A percentile compares a stretch with the other conserved stretches of the same genome.
Conservation (phyloP, 2,113 vertebrate species). For the Echinops telfairi region DNA sequence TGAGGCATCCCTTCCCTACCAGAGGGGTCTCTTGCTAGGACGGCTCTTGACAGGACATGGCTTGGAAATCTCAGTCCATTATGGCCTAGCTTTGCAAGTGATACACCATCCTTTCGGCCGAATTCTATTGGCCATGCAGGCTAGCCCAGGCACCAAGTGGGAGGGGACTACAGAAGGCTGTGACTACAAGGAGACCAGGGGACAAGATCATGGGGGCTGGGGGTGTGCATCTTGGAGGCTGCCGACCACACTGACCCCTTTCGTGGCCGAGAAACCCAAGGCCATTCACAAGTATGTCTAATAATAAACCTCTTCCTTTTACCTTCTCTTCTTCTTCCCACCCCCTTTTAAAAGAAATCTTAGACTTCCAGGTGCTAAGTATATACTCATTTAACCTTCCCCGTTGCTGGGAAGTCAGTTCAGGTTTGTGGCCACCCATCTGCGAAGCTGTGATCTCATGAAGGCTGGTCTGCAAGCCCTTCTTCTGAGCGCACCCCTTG, state of each 20-base stretch:
- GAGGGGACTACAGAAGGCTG: not conserved
- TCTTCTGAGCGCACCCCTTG: not conserved
- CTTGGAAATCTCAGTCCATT: not conserved
- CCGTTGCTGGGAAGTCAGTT: not conserved
- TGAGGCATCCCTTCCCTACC: not conserved
- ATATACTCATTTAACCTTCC: not conserved
- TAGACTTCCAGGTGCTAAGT: not conserved
- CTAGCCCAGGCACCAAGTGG: not conserved
- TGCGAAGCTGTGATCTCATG: not conserved
- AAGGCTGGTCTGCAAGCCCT: not conserved
- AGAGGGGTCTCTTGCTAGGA: not conserved
- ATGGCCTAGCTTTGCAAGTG: not conserved
- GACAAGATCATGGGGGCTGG: no score
- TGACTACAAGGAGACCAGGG: not conserved
- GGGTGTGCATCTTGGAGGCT: not conserved
- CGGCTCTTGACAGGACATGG: not conserved
- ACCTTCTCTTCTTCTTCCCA: no score
- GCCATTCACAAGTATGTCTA: not conserved
- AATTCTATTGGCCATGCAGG: not conserved
- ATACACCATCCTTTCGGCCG: not conserved
- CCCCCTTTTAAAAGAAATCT: no score
- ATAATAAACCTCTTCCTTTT: no score
- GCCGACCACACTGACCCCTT: not conserved
- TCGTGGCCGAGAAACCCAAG: not conserved
- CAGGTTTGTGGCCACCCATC: not conserved